Conservation (phyloP, 2,797 vertebrate genomes). For the Cyprinella venusta region DNA sequence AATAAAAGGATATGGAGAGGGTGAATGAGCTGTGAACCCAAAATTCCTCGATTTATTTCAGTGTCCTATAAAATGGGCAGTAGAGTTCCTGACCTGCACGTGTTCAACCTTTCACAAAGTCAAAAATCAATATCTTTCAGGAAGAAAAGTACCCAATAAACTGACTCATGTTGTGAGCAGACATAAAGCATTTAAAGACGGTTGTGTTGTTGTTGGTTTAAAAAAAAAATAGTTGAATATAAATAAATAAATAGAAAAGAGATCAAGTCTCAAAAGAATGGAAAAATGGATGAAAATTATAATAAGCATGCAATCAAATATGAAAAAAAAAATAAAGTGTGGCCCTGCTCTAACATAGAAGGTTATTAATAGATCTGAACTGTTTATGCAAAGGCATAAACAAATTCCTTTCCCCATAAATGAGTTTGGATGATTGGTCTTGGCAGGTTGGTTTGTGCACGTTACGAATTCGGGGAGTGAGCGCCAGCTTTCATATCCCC, state of each 20-base stretch:
- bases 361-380: constrained; percentile 40
- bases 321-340: constrained; percentile 17
- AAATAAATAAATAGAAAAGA: background rate
- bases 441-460: constrained; percentile 25
- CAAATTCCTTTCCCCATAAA: constrained; percentile 25
- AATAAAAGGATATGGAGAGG: constrained; percentile 87
- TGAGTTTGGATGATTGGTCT: constrained; percentile 40
- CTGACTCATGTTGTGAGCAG: constrained; percentile 67
- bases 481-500: constrained; percentile 1
- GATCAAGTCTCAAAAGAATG: constrained; percentile 16
- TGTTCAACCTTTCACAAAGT: constrained; percentile 73
- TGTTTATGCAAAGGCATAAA: constrained; percentile 34
- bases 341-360: constrained; percentile 9
- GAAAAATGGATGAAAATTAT: constrained; percentile 8
- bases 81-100: constrained; percentile 77
- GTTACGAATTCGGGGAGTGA: constrained; percentile 6
- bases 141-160: constrained; percentile 63
- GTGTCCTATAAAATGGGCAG: constrained; percentile 78
- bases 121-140: constrained; percentile 85
- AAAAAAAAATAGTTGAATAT: background rate
- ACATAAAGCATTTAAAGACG: constrained; percentile 30
- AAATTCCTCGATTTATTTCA: constrained; percentile 91
- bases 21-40: constrained; percentile 88
- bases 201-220: background rate
- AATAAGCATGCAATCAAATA: constrained; percentile 27